Conservation (phyloP, 2,797 vertebrate species). For the Cirrhinus mrigala region DNA sequence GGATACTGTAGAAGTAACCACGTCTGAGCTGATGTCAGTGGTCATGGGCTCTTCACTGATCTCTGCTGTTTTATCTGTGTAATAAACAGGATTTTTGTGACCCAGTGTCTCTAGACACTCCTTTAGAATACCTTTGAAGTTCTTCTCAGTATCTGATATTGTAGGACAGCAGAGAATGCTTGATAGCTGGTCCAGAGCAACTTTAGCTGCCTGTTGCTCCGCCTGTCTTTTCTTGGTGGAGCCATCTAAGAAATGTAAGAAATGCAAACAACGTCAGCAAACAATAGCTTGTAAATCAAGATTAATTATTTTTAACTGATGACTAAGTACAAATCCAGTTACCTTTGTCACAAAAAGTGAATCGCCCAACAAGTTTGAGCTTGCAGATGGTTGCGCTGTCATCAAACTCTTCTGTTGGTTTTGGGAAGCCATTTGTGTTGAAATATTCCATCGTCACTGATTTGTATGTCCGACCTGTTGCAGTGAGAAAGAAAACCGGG, state of each 20-base stretch:
- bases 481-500: background rate
- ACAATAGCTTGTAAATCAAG: background rate
- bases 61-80: background rate
- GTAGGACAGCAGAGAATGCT: slow-evolving; percentile 47
- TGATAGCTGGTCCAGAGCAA: slow-evolving; percentile 59
- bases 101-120: slow-evolving; percentile 54
- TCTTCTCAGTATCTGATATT: slow-evolving; percentile 25
- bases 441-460: slow-evolving; percentile 56
- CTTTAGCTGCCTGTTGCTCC: slow-evolving; percentile 65
- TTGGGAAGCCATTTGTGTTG: slow-evolving; percentile 18
- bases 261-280: background rate
- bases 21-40: too few species aligned
- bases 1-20: background rate
- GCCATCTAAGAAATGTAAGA: slow-evolving; percentile 50
- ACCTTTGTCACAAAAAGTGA: slow-evolving; percentile 63
- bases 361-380: slow-evolving; percentile 53
- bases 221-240: slow-evolving; percentile 60
- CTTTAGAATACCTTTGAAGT: slow-evolving; percentile 61
- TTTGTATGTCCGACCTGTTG: slow-evolving; percentile 53
- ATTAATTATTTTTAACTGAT: background rate
- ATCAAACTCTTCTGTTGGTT: slow-evolving; percentile 33
- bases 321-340: background rate
- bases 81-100: slow-evolving; percentile 43
- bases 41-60: background rate
- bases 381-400: slow-evolving; percentile 54